A percentile compares a stretch with the other conserved stretches of the same genome.
These are phyloP conservation scores for Diadema setosum DNA, from an alignment of 35 echinoderm and acorn worm genomes.

Conservation along the genomic window DNA sequence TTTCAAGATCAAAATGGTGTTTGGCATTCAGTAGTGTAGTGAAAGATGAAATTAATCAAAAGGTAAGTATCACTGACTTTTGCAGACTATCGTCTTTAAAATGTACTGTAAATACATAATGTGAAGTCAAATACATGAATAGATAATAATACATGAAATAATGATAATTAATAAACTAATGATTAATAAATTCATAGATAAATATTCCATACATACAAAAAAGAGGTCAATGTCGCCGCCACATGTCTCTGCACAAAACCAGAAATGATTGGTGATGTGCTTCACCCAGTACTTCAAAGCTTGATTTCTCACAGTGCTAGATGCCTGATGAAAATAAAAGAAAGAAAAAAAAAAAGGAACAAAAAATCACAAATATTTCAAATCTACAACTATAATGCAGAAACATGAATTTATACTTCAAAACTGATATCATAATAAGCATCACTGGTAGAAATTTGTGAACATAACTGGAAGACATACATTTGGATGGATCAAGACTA, in stretches of 20 bases:
- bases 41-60: not conserved
- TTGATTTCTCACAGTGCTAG: not conserved
- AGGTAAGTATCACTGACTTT: not conserved
- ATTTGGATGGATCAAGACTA: no score
- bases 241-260: conserved; percentile 25
- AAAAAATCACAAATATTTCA: no score
- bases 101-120: not conserved
- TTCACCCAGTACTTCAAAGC: not conserved
- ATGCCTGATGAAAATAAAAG: not conserved
- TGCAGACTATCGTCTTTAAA: not conserved
- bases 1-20: no score
- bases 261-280: conserved; percentile 6
- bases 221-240: not conserved
- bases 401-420: no score
- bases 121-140: not conserved
- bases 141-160: no score
- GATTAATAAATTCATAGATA: not conserved
- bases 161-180: no score
- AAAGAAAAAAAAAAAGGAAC: not conserved
- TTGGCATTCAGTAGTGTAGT: not conserved
- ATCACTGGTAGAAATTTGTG: no score
- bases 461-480: no score
- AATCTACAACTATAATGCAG: no score
- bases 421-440: no score
- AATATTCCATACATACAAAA: not conserved